These are phyloP conservation scores for Melieria picta DNA, from an alignment of 2,888 invertebrate genomes.

Conservation along the genomic window DNA sequence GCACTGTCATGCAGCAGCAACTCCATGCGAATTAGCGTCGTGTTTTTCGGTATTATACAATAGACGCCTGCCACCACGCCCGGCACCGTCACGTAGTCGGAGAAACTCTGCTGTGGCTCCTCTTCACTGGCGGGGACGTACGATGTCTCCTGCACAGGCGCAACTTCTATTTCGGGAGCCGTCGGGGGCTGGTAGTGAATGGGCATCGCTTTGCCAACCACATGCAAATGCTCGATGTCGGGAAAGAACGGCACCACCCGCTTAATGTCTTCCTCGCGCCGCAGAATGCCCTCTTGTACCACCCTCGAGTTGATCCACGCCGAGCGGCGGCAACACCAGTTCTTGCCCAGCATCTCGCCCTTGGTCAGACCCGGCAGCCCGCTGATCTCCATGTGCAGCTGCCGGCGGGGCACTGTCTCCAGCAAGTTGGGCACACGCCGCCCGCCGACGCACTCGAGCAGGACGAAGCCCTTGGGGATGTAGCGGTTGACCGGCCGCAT, in stretches of 20 bases:
- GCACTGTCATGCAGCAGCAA: too few relatives aligned
- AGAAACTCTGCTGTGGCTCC: too few relatives aligned
- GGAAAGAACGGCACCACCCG: conserved; percentile 24
- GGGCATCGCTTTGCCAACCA: conserved; percentile 13
- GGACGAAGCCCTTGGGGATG: background rate
- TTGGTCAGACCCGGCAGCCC: conserved; percentile 21
- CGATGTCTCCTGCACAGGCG: too few relatives aligned
- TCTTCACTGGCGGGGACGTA: too few relatives aligned
- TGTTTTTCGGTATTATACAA: too few relatives aligned
- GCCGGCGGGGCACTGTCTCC: background rate
- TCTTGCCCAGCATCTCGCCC: conserved; percentile 21
- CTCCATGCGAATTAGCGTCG: too few relatives aligned
- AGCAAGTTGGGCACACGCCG: background rate
- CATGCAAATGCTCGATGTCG: conserved; percentile 24
- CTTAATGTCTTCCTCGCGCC: conserved; percentile 7
- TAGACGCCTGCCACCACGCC: too few relatives aligned
- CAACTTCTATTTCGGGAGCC: too few relatives aligned
- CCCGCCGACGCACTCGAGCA: background rate
- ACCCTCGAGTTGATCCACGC: conserved; percentile 16
- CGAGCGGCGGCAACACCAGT: conserved; percentile 9
- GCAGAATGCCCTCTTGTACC: conserved; percentile 8
- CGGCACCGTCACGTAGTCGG: too few relatives aligned
- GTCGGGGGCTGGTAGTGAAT: background rate
- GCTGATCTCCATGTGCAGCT: conserved; percentile 16
- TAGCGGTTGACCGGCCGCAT: background rate